Conservation (phyloP, 2,888 invertebrate species). For the Ptilodon capucinus region DNA sequence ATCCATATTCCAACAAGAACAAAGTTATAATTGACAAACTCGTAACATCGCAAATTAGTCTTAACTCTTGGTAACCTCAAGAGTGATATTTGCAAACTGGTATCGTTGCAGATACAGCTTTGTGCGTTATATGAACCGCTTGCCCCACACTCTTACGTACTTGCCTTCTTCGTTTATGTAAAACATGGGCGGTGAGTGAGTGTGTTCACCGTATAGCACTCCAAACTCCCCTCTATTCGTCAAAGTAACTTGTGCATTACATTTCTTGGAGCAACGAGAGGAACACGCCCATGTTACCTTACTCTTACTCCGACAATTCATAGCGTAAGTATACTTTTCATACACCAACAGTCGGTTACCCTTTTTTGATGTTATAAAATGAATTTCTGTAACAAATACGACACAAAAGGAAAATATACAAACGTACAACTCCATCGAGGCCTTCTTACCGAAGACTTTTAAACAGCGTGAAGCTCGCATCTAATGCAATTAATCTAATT, state of each 20-base stretch:
- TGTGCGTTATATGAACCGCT: not conserved
- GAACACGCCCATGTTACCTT: conserved; percentile 63
- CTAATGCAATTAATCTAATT: too few relatives aligned
- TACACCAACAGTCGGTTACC: conserved; percentile 60
- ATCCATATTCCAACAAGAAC: too few relatives aligned
- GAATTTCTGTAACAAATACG: conserved; percentile 59
- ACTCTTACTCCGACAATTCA: conserved; percentile 52
- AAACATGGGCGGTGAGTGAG: conserved; percentile 61
- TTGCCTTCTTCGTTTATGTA: conserved; percentile 56
- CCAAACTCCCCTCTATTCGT: conserved; percentile 46
- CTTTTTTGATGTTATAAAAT: conserved; percentile 65
- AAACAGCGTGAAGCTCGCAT: too few relatives aligned
- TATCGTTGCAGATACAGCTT: too few relatives aligned
- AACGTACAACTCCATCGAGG: too few relatives aligned
- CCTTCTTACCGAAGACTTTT: too few relatives aligned
- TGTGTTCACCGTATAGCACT: conserved; percentile 50
- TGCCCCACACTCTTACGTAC: conserved; percentile 47
- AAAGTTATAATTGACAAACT: too few relatives aligned
- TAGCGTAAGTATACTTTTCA: conserved; percentile 61
- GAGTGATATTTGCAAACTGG: too few relatives aligned
- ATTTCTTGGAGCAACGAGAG: conserved; percentile 63
- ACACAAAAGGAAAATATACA: too few relatives aligned
- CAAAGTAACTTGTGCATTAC: conserved; percentile 57
- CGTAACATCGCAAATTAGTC: too few relatives aligned
- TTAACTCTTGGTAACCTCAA: too few relatives aligned